A percentile compares a stretch with the other conserved stretches of the same genome.
These are phyloP conservation scores for Drosophila mettleri DNA, from an alignment of 2,888 invertebrate genomes.

Conservation along the genomic window DNA sequence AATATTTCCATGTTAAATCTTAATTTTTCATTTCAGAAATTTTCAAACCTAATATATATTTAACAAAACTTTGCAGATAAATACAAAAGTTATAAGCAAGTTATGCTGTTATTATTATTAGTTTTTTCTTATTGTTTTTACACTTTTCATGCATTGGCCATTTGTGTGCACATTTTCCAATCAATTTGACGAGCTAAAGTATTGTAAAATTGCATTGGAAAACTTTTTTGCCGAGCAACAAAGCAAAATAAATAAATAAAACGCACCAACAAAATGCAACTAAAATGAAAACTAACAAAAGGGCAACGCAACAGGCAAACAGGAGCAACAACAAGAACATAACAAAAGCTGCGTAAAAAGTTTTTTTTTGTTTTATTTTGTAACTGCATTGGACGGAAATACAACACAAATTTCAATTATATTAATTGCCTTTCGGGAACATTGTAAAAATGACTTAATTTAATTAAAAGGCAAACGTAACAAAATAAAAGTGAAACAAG, in stretches of 20 bases:
- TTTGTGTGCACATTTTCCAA: constrained; percentile 49
- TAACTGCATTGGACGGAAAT: constrained; percentile 35
- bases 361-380: constrained; percentile 10
- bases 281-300: constrained; percentile 63
- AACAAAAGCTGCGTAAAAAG: constrained; percentile 15
- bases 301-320: constrained; percentile 34
- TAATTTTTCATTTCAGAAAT: no score
- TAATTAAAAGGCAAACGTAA: constrained; percentile 42
- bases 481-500: constrained; percentile 32
- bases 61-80: background rate
- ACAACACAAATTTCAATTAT: constrained; percentile 61
- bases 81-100: constrained; percentile 1
- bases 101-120: constrained; percentile 4
- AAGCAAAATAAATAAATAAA: constrained; percentile 35
- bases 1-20: no score
- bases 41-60: background rate
- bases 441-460: constrained; percentile 53
- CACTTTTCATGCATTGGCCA: constrained; percentile 12
- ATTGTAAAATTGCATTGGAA: constrained; percentile 48
- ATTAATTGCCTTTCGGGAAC: constrained; percentile 62
- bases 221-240: constrained; percentile 49
- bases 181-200: constrained; percentile 50
- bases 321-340: constrained; percentile 19
- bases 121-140: constrained; percentile 1
- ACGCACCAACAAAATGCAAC: constrained; percentile 31